Percentiles rank a stretch among this genome's conserved stretches.
Evolutionary conservation across 2,113 vertebrate genomes (phyloP).

Genomic region (Clupea harengus): DNA sequence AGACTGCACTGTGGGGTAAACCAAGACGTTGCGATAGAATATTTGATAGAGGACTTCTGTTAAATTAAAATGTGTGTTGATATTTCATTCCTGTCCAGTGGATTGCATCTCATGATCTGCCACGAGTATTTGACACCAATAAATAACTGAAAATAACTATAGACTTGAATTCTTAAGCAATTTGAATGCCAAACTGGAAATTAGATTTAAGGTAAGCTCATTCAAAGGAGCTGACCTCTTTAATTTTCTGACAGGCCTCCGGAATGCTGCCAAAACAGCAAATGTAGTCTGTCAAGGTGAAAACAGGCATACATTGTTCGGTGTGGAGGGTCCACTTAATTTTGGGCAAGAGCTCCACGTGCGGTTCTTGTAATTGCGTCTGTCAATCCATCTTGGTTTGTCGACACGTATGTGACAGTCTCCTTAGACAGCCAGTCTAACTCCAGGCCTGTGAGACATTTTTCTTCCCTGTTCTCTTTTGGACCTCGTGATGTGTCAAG

Average conservation of each 20-base stretch:
- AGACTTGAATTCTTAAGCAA: background rate
- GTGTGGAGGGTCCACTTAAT: conserved; percentile 47
- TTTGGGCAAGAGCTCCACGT: conserved; percentile 34
- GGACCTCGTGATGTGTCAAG: background rate
- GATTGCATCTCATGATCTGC: conserved; percentile 15
- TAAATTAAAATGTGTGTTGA: background rate
- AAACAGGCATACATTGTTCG: conserved; percentile 36
- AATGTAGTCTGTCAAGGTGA: conserved; percentile 39
- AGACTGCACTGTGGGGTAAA: background rate
- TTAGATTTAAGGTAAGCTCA: conserved; percentile 37
- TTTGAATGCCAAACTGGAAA: conserved; percentile 33
- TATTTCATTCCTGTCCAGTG: conserved; percentile 18
- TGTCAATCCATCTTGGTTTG: conserved; percentile 47
- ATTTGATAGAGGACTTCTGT: conserved; percentile 9
- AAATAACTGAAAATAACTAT: conserved; percentile 44
- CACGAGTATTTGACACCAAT: conserved; percentile 34
- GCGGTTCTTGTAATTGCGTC: conserved; percentile 53
- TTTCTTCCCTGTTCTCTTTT: background rate
- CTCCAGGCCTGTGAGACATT: conserved; percentile 12
- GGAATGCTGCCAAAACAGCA: conserved; percentile 32
- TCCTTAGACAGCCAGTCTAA: conserved; percentile 29
- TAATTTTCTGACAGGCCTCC: background rate
- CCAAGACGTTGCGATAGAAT: background rate
- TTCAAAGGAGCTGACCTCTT: conserved; percentile 31
- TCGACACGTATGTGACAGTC: conserved; percentile 43